phyloP scores from a whole-genome alignment of 2,113 vertebrate species.

The Dryoscopus gambensis region DNA sequence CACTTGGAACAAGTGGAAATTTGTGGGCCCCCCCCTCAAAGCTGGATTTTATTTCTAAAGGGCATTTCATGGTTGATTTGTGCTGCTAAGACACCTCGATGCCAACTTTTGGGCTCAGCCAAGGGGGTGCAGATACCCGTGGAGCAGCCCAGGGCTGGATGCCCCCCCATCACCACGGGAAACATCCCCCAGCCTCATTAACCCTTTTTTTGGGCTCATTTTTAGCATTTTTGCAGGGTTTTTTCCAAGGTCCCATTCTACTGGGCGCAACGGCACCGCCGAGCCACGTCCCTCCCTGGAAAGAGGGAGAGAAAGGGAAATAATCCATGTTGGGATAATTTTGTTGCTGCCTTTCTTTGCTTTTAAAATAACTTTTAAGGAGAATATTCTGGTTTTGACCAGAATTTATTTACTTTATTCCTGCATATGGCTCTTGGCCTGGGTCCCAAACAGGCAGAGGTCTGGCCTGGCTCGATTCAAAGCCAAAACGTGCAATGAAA shows the following conservation, averaged over 20 bases:
- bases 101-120: constrained; percentile 19
- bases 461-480: constrained; percentile 37
- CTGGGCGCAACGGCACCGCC: rapidly evolving
- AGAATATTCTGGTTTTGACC: constrained; percentile 58
- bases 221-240: not conserved
- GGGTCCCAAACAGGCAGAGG: constrained; percentile 42
- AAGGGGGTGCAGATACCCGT: not conserved
- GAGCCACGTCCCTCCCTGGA: not conserved
- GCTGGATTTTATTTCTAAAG: not conserved
- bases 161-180: not conserved
- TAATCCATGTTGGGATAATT: not conserved
- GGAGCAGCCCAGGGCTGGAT: not conserved
- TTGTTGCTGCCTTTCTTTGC: not conserved
- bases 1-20: not conserved
- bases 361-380: constrained; percentile 31
- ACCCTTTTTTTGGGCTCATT: not conserved
- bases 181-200: not conserved
- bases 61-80: constrained; percentile 28
- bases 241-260: not conserved
- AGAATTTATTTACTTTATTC: constrained; percentile 59
- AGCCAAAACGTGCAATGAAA: constrained; percentile 31
- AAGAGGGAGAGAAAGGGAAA: constrained; percentile 17
- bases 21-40: not conserved
- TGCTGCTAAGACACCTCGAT: constrained; percentile 8
- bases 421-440: constrained; percentile 52